Evolutionary conservation across 2,113 vertebrate genomes (phyloP), one percentile per base, ranked within the genome.

Genomic region (Syngnathus typhle): DNA sequence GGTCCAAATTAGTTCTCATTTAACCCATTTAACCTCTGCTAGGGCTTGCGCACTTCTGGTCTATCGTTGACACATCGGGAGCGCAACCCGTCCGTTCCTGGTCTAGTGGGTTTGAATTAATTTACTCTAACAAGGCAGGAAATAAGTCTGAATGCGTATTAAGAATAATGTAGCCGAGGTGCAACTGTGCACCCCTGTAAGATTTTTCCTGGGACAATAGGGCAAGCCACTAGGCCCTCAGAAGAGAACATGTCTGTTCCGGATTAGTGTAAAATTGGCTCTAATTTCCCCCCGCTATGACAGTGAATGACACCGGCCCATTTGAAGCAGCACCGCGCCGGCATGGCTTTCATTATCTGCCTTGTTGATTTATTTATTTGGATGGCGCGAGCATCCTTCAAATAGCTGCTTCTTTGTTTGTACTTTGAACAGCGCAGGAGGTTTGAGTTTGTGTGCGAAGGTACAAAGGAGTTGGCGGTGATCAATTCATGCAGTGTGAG

Each of bases 311-410:
- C 85, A 86, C 80, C 60, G 71, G 75, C 78, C 82, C 69, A 80
- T 80, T 89, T 88, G 88, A 84, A 85, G 70, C 71, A 1, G 77
- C 87, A 74, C 80, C 43, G 62, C 54, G 67, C 81, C 23, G 67
- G 87, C 68, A 90, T 87, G 87, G 86, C 74, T 87, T 88, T 86
- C 80, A 87, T 90, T 86, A 90, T 78, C 73, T 41, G 66, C 62
- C 72, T 71, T 10, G 60, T 61, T 85, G 84, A 88, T 89, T 87
- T 89, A 89, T 89, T 88, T 87, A 86, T 84, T 79, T 84, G 84
- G 87, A 88, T 76, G 49, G 70, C 49, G 58, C 73, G 43, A 67
- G 69, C 73, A 82, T 88, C 84, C 83, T 78, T 90, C 79, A 82
- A 74, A 68, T 71, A 68, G 54, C 37, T 69, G 49, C 37, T 69